Base-by-base conservation (phyloP, 2,888 invertebrate species). In the Rhaphigaster nebulosa region DNA sequence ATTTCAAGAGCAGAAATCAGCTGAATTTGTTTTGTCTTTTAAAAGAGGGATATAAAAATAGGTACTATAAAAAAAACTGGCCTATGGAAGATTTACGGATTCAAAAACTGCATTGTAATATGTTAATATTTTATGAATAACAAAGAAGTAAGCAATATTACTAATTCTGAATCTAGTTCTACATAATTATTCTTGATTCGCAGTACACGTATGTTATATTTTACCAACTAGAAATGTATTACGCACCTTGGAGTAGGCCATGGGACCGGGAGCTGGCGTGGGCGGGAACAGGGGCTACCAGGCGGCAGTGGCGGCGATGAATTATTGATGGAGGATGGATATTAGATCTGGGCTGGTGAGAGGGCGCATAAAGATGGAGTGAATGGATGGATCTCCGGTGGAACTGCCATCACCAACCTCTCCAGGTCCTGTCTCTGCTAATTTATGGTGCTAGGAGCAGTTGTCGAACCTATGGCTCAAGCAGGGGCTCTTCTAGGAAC, bases 271-370 rank as follows among this genome's bases (percentile, higher is more conserved):
- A 84, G 84, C 84, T 41, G 0, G 84, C 45, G 84, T 84, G n/a
- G 84, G 84, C 18, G 84, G 41, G 45, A 84, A 84, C 84, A 84
- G 45, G 38, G 84, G 84, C 84, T 84, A 84, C 84, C n/a, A 84
- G 45, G 41, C 80, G 26, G 41, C 41, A 80, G 23, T 13, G 26
- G 8, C 41, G 26, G 15, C 84, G 84, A 84, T 84, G 84, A 84
- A 84, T 84, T 84, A 84, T 84, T 84, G 84, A 84, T 84, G 45
- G 41, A 84, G 45, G 45, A 76, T 50, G 26, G 84, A 84, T 84
- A 84, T 84, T 84, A 84, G 84, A 84, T 45, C 84, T 84, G 84
- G 84, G 45, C 45, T 50, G 45, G 84, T 84, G 84, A 84, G 45
- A 84, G 84, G 84, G 38, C 84, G 84, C 84, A 76, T 76, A 76